Evolutionary conservation across 2,888 invertebrate species (phyloP), one percentile per base, ranked within the genome.

Genomic region (Sabellastarte sp.): DNA sequence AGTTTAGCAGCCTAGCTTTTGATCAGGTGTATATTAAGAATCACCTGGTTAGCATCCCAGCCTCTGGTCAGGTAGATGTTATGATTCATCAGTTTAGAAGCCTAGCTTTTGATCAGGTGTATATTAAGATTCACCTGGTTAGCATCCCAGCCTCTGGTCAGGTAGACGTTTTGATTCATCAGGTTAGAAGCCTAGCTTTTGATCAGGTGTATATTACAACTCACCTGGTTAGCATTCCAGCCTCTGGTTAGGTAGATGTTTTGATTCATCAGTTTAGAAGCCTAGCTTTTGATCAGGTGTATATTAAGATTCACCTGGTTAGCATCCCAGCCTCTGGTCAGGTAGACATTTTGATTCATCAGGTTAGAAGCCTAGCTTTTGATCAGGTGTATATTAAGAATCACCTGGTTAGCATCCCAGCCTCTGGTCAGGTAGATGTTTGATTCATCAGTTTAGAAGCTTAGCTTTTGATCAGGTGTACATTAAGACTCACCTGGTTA

Each of bases 381-480:
- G 0, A 84, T 84, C 24, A 83, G 74, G 69, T 77, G 82, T 50
- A 84, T 79, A 57, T 79, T 74, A 63, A n/a, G 78, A 15, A 67
- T 73, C 20, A 84, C 74, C 61, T 83, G 80, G n/a, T n/a, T n/a
- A n/a, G n/a, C n/a, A n/a, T n/a, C n/a, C n/a, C n/a, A n/a, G n/a
- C n/a, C n/a, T n/a, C n/a, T n/a, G n/a, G n/a, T n/a, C n/a, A n/a
- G n/a, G n/a, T n/a, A n/a, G n/a, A n/a, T n/a, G n/a, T n/a, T n/a
- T n/a, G n/a, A 41, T 60, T 59, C 52, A 81, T 82, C 76, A 77
- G 74, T 31, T 76, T 75, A 31, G 71, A 61, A 52, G 80, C 75
- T 83, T 82, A 84, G 32, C 83, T 81, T 52, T 79, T 60, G 0
- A 84, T 84, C 24, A 83, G 73, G 69, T 77, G 81, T 50, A 84